Conservation (phyloP, 92 coral and sea anemone genomes). For the Heliopora coerulea region DNA sequence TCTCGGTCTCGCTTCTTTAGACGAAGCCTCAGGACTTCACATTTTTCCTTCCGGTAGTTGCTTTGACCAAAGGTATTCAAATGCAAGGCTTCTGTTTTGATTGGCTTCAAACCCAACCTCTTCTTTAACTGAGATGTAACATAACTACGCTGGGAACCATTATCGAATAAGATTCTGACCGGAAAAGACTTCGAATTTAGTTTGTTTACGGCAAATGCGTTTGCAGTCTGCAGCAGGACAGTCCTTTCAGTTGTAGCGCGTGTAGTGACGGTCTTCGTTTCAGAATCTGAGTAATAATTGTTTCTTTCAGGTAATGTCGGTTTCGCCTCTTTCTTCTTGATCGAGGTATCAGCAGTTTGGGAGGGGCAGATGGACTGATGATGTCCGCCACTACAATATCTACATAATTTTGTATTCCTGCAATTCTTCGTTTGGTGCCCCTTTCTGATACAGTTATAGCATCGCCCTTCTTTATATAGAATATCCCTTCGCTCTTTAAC, state of each 20-base stretch:
- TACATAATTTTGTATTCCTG: conserved; percentile 1
- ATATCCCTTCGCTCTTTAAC: no score
- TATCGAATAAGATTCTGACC: conserved; percentile 38
- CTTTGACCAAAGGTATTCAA: conserved; percentile 43
- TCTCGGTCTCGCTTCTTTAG: conserved; percentile 28
- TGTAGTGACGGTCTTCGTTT: not conserved
- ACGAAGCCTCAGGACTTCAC: conserved; percentile 37
- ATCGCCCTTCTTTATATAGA: not conserved
- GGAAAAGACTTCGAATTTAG: conserved; percentile 25
- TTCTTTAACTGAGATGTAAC: conserved; percentile 24
- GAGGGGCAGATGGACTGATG: conserved; percentile 23
- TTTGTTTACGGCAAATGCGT: conserved; percentile 23
- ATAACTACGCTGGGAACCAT: conserved; percentile 33
- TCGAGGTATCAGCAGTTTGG: not conserved
- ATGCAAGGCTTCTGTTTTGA: conserved; percentile 37
- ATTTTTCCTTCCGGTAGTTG: conserved; percentile 29
- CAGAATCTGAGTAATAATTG: not conserved
- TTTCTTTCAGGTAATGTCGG: not conserved
- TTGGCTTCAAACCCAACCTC: conserved; percentile 37
- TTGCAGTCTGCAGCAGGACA: conserved; percentile 47
- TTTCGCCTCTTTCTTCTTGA: not conserved
- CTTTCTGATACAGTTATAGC: conserved; percentile 16
- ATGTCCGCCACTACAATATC: conserved; percentile 23
- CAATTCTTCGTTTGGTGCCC: conserved; percentile 14
- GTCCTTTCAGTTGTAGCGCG: conserved; percentile 9